Evolutionary conservation across 1,140 invertebrate species (phyloP).

Genomic region (Eumeta japonica): DNA sequence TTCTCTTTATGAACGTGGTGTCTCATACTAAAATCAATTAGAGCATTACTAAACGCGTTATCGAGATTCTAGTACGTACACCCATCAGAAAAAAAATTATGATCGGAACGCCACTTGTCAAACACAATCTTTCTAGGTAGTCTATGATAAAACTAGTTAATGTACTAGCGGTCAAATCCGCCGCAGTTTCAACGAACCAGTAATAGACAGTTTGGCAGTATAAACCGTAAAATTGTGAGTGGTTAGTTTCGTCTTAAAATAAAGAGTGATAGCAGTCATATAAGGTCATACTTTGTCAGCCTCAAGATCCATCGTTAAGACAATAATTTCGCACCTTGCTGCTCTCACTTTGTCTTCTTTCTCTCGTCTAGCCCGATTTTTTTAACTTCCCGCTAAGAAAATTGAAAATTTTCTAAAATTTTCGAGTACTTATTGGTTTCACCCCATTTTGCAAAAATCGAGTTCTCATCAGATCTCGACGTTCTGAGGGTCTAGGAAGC

Average conservation of each 20-base stretch:
- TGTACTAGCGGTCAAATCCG: slow-evolving; percentile 30
- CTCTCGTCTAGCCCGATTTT: slow-evolving; percentile 6
- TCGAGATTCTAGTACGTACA: slow-evolving; percentile 35
- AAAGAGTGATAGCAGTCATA: slow-evolving; percentile 32
- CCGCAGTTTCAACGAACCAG: slow-evolving; percentile 38
- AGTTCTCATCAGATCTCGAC: no score
- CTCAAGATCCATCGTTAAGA: slow-evolving; percentile 31
- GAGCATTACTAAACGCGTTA: slow-evolving; percentile 26
- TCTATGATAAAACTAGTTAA: slow-evolving; percentile 30
- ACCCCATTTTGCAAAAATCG: no score
- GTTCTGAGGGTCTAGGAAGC: no score
- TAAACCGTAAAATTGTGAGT: slow-evolving; percentile 48
- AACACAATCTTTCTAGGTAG: slow-evolving; percentile 17
- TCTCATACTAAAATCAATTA: slow-evolving; percentile 19
- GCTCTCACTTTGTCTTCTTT: slow-evolving; percentile 11
- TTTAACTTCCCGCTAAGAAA: no score
- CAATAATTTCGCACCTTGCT: slow-evolving; percentile 1
- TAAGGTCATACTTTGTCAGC: slow-evolving; percentile 29
- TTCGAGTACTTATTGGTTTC: no score
- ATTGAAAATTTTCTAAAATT: no score
- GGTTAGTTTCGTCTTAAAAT: slow-evolving; percentile 47
- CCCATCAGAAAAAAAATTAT: slow-evolving; percentile 29
- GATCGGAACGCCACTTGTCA: slow-evolving; percentile 12
- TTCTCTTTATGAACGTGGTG: slow-evolving; percentile 27
- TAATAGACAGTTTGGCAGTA: slow-evolving; percentile 28